These are phyloP conservation scores for Diplosoma virens DNA, from an alignment of 23 tunicate genomes.

Conservation along the genomic window DNA sequence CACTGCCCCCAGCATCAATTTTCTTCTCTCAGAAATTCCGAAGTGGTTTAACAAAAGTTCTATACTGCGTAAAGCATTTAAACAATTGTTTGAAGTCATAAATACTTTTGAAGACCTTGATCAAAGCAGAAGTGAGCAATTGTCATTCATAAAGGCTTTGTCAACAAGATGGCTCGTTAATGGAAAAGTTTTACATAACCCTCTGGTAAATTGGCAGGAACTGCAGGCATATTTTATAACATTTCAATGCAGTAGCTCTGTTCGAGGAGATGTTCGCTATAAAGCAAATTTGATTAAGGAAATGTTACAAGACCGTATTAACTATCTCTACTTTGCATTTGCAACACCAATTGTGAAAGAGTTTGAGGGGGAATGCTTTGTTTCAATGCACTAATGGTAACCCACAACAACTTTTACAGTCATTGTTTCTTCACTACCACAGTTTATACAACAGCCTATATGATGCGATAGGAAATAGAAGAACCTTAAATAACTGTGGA, in stretches of 20 bases:
- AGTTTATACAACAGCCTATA: conserved; percentile 7
- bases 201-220: conserved; percentile 22
- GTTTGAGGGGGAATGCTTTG: conserved; percentile 28
- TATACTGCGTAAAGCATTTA: not conserved
- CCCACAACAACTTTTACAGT: not conserved
- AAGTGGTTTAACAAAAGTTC: conserved; percentile 37
- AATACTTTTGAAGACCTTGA: conserved; percentile 26
- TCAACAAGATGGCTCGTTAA: conserved; percentile 32
- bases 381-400: conserved; percentile 5
- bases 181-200: conserved; percentile 24
- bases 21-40: conserved; percentile 15
- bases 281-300: conserved; percentile 38
- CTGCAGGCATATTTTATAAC: not conserved
- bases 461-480: not conserved
- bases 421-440: not conserved
- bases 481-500: conserved; percentile 19
- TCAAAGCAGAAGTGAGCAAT: conserved; percentile 9
- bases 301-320: conserved; percentile 25
- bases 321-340: conserved; percentile 36
- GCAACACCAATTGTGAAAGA: conserved; percentile 37
- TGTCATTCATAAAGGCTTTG: conserved; percentile 32
- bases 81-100: conserved; percentile 20
- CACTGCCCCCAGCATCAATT: conserved; percentile 14
- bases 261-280: conserved; percentile 28
- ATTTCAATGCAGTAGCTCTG: not conserved